phyloP scores from a whole-genome alignment of 2,888 invertebrate genomes.

The Lasioglossum morio region DNA sequence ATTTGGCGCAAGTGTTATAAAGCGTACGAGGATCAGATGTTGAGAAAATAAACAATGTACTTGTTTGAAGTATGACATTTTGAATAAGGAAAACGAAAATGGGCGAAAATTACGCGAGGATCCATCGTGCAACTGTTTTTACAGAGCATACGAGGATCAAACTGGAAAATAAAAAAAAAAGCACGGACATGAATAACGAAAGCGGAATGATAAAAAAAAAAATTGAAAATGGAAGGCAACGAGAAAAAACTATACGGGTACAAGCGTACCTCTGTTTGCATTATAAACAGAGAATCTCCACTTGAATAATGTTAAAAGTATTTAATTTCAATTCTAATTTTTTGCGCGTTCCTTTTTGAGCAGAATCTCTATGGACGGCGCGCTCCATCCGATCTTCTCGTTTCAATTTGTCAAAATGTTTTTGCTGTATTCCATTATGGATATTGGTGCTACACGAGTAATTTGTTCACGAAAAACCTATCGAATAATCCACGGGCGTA shows the following conservation, averaged over 20 bases:
- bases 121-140: neutral
- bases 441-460: neutral
- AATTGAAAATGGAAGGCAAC: neutral
- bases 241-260: neutral
- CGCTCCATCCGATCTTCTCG: neutral
- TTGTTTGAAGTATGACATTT: neutral
- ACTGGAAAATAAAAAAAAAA: neutral
- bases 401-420: neutral
- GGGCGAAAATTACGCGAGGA: neutral
- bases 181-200: neutral
- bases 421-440: neutral
- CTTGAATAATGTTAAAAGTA: neutral
- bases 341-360: neutral
- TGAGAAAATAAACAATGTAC: neutral
- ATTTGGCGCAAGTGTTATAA: neutral
- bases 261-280: neutral
- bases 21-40: neutral
- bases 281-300: neutral
- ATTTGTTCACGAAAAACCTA: neutral
- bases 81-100: neutral
- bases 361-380: neutral
- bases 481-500: neutral
- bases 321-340: neutral
- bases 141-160: conserved; percentile 1
- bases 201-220: neutral